phyloP scores from a whole-genome alignment of 2,797 vertebrate species.

The Gobionotothen gibberifrons region DNA sequence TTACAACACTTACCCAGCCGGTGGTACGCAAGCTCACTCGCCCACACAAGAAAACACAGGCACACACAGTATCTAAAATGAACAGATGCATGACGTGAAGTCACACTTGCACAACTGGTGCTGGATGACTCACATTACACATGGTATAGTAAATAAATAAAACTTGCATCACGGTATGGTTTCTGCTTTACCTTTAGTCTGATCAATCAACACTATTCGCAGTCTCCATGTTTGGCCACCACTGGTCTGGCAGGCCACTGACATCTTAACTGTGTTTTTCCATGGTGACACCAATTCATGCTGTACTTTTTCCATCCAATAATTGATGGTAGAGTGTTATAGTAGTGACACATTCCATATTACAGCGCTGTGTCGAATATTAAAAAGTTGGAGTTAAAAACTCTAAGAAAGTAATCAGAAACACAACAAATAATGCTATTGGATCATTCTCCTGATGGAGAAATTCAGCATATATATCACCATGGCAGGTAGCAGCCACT shows the following conservation, averaged over 20 bases:
- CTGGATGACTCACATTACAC: slow-evolving; percentile 10
- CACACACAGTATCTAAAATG: slow-evolving; percentile 5
- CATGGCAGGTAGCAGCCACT: slow-evolving; percentile 53
- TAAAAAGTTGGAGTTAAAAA: slow-evolving; percentile 33
- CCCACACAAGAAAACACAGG: slow-evolving; percentile 24
- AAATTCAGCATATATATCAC: slow-evolving; percentile 61
- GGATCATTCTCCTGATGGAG: slow-evolving; percentile 42
- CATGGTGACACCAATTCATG: slow-evolving; percentile 30
- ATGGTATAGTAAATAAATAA: slow-evolving; percentile 5
- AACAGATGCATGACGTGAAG: slow-evolving; percentile 15
- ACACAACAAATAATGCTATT: slow-evolving; percentile 34
- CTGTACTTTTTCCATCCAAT: slow-evolving; percentile 31
- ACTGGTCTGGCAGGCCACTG: slow-evolving; percentile 36
- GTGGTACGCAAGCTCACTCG: slow-evolving; percentile 16
- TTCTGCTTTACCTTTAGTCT: slow-evolving; percentile 35
- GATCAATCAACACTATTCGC: slow-evolving; percentile 50
- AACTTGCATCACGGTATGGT: slow-evolving; percentile 15
- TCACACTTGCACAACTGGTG: slow-evolving; percentile 10
- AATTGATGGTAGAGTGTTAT: slow-evolving; percentile 22
- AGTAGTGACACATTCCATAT: slow-evolving; percentile 37
- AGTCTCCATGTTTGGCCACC: slow-evolving; percentile 33
- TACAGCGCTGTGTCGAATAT: slow-evolving; percentile 24
- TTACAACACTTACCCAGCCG: slow-evolving; percentile 48
- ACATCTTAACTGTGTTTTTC: slow-evolving; percentile 55
- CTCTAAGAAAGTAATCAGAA: slow-evolving; percentile 46